These are phyloP conservation scores for Eupithecia vulgata DNA, from an alignment of 2,888 invertebrate genomes.

Conservation along the genomic window DNA sequence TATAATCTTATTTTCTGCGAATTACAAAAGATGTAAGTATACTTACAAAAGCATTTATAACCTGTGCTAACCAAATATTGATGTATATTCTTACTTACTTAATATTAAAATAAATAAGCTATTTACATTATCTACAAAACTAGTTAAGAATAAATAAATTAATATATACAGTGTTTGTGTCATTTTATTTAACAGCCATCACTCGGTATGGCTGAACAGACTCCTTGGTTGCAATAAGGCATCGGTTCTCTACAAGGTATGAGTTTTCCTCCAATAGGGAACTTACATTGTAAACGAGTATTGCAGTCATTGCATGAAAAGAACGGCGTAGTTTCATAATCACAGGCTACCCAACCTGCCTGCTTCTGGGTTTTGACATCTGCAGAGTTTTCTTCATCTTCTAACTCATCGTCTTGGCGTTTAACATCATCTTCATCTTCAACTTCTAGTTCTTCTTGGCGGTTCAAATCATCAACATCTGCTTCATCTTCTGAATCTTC, in stretches of 20 bases:
- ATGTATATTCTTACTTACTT: not conserved
- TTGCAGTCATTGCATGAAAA: slow-evolving; percentile 23
- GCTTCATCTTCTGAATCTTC: no score
- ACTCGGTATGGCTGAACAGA: slow-evolving; percentile 24
- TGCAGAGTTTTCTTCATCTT: not conserved
- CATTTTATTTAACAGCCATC: slow-evolving; percentile 11
- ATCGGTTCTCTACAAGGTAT: slow-evolving; percentile 13
- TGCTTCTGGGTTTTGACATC: not conserved
- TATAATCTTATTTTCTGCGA: not conserved
- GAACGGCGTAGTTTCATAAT: slow-evolving; percentile 8
- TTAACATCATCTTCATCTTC: not conserved
- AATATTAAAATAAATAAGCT: not conserved
- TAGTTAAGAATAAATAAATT: not conserved
- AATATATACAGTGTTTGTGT: not conserved
- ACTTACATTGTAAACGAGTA: slow-evolving; percentile 24
- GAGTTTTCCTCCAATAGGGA: slow-evolving; percentile 18
- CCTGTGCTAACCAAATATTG: not conserved
- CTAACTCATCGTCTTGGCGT: not conserved
- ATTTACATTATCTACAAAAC: not conserved
- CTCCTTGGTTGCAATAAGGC: slow-evolving; percentile 32
- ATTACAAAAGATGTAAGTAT: not conserved
- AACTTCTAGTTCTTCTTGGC: slow-evolving; percentile 1
- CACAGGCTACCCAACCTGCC: not conserved
- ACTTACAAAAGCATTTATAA: no score
- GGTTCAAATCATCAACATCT: no score